Evolutionary conservation across 2,888 invertebrate genomes (phyloP), one percentile per base, ranked within the genome.

Genomic region (Linnaemya tessellans): DNA sequence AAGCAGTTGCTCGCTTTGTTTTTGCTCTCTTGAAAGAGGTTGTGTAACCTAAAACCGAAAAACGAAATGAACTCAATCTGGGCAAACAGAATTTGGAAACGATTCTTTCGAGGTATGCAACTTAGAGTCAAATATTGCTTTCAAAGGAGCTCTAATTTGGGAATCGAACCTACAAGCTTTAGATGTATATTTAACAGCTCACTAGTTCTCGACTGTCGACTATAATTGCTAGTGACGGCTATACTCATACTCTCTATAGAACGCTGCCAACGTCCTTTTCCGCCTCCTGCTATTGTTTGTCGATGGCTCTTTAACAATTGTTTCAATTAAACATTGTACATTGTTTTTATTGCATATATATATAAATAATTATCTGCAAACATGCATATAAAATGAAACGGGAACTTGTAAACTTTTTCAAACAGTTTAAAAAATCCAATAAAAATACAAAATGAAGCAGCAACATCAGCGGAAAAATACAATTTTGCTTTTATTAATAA

Each of bases 311-410:
- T 75, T 41, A 51, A 43, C 13, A 13, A 30, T 46, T n/a, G 25
- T n/a, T 46, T 46, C 41, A 46, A 22, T 64, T 22, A 30, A 43
- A 43, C 51, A 46, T 22, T 9, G 35, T 11, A 64, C 62, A 79
- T 64, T 41, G 30, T 25, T 22, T 73, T 74, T 78, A 5, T 41
- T 9, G 8, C 30, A 78, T 54, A 30, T 62, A 35, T 62, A 73
- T 67, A 56, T 62, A 68, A 73, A 67, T 73, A 84, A 81, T 81
- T 73, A n/a, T 64, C 18, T 10, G 11, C n/a, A 74, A 84, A 84
- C 68, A 78, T 73, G 80, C 70, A 75, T 71, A 62, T 58, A 54
- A 67, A 73, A 60, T 41, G 20, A 7, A 43, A 30, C 0, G 22
- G 15, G 10, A 56, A 41, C 13, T 46, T 60, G 15, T 54, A n/a